Evolutionary conservation across 2,888 invertebrate genomes (phyloP).

Genomic region (Cataglyphis altisquamis): DNA sequence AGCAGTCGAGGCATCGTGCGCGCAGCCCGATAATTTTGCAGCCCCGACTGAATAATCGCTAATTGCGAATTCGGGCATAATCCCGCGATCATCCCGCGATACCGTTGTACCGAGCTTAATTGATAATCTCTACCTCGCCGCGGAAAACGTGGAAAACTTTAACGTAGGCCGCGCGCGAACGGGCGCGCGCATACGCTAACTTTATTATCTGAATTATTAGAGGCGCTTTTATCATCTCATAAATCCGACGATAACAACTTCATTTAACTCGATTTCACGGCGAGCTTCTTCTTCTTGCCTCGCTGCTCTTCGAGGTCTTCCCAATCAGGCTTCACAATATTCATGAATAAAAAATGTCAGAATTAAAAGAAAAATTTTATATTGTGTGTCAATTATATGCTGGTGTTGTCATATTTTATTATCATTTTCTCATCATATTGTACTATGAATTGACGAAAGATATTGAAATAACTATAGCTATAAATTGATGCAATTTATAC

Average conservation of each 20-base stretch:
- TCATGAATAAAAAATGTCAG: not conserved
- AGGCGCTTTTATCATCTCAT: constrained; percentile 49
- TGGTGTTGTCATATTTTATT: not conserved
- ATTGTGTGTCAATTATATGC: not conserved
- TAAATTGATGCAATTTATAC: not conserved
- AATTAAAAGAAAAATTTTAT: not conserved
- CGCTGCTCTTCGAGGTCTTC: constrained; percentile 8
- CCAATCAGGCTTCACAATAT: constrained; percentile 49
- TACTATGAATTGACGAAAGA: not conserved
- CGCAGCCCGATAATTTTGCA: constrained; percentile 30
- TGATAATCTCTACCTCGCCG: constrained; percentile 43
- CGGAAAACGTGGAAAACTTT: constrained; percentile 40
- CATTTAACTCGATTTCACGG: constrained; percentile 60
- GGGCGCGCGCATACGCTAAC: constrained; percentile 38
- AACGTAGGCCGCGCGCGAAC: constrained; percentile 25
- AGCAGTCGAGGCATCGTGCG: constrained; percentile 22
- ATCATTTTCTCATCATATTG: not conserved
- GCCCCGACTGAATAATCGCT: constrained; percentile 44
- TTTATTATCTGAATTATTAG: constrained; percentile 60
- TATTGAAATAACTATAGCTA: not conserved
- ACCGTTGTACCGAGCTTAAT: constrained; percentile 44
- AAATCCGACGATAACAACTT: constrained; percentile 57
- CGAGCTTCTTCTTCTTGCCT: constrained; percentile 19
- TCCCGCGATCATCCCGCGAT: constrained; percentile 47
- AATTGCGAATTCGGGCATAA: constrained; percentile 50